Evolutionary conservation across 2,797 vertebrate species (phyloP), one percentile per base, ranked within the genome.

Genomic region (Anguilla pacifica): DNA sequence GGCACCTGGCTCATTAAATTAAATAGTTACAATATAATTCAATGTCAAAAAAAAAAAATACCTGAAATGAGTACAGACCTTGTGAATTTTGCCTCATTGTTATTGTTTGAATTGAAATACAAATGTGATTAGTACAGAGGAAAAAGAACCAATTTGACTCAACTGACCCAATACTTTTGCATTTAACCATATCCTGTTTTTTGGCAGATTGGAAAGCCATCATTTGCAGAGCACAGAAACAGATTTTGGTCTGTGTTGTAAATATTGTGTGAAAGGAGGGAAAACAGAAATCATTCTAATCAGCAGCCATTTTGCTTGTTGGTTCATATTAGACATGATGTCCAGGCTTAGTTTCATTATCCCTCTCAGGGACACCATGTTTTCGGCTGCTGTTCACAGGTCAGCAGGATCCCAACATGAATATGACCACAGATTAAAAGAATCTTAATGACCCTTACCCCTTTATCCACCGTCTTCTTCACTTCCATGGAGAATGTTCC

Each of bases 401-500:
- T 28, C 31, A 70, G 59, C 59, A 61, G 17, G 67, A 70, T 31
- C 67, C n/a, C 67, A 70, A 70, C n/a, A 70, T 70, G 67, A 31
- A 70, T 11, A 70, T 61, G 28, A 70, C 25, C 28, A 70, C 7
- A 31, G 31, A 55, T 11, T 10, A 55, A 77, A 46, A 22, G 74
- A 15, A 22, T 28, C 19, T 19, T 43, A 46, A 43, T 79, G 35
- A 46, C 15, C 35, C 35, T 96, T 96, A 99, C 98, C 98, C 98
- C 98, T 97, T 97, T 97, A 92, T 99, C 98, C 91, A 99, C 97
- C 0, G 98, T 99, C 95, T 98, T 98, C 96, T 98, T 99, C 92
- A 98, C 98, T 92, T 99, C 98, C 98, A 99, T 99, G 55, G 98
- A 98, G 93, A 99, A 99, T 89, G 97, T 98, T 83, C 98, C 98